Conservation (phyloP, 2,888 invertebrate species). For the Zhuqinia jingwanae region DNA sequence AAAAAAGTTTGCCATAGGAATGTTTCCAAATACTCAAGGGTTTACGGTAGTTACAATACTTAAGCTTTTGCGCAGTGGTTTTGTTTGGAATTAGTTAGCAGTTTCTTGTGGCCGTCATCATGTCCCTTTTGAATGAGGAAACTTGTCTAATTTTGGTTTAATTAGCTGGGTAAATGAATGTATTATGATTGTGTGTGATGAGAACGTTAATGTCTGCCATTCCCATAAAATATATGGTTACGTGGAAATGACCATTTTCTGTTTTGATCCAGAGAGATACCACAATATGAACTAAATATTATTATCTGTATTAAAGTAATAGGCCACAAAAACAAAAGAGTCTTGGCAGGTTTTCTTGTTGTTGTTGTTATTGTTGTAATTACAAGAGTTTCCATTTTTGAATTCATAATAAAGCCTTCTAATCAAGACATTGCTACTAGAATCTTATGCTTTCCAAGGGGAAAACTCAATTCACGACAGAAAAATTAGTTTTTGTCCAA, state of each 20-base stretch:
- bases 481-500: slow-evolving; percentile 46
- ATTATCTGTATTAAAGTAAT: too few species aligned
- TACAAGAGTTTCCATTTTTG: slow-evolving; percentile 29
- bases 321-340: slow-evolving; percentile 4
- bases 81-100: too few species aligned
- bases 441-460: slow-evolving; percentile 27
- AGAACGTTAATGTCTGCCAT: not conserved
- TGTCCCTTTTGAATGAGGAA: slow-evolving; percentile 35
- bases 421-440: slow-evolving; percentile 27
- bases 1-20: too few species aligned
- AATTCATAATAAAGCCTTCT: slow-evolving; percentile 37
- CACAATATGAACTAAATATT: too few species aligned
- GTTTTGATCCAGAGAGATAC: not conserved
- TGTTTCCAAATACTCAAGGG: too few species aligned
- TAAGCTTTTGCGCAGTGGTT: too few species aligned
- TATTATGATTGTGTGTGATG: not conserved
- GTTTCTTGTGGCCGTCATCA: not conserved
- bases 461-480: slow-evolving; percentile 44
- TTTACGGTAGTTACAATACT: too few species aligned
- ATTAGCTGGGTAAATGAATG: slow-evolving; percentile 56
- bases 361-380: slow-evolving; percentile 23
- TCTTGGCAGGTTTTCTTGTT: not conserved
- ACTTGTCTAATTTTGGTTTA: slow-evolving; percentile 58
- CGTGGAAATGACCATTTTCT: slow-evolving; percentile 49
- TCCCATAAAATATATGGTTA: slow-evolving; percentile 53